Evolutionary conservation across 2,113 vertebrate species (phyloP).

Genomic region (Bambusicola thoracicus): DNA sequence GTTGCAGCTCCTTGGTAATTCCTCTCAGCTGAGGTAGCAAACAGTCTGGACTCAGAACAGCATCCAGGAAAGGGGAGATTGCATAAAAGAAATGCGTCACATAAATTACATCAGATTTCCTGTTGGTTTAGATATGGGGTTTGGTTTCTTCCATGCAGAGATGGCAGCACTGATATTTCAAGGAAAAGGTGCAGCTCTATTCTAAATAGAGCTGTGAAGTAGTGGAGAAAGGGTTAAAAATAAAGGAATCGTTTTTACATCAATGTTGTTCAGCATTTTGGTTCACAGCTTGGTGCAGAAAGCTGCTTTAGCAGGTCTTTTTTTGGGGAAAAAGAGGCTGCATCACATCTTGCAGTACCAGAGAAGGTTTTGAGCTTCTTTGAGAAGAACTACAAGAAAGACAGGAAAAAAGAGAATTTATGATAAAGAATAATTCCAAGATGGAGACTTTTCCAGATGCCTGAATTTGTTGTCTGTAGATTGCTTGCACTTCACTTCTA

Average conservation of each 20-base stretch:
- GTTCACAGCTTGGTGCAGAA: not conserved
- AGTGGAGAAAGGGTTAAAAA: not conserved
- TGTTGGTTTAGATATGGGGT: not conserved
- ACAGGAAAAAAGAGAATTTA: not conserved
- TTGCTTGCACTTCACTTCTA: not conserved
- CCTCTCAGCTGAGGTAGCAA: not conserved
- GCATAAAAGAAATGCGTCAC: not conserved
- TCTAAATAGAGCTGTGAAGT: not conserved
- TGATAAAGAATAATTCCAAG: not conserved
- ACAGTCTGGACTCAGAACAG: not conserved
- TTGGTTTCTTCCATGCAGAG: fast-evolving
- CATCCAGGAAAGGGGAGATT: not conserved
- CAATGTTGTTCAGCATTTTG: fast-evolving
- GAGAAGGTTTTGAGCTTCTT: not conserved
- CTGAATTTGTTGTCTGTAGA: not conserved
- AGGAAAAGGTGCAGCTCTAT: not conserved
- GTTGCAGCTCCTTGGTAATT: not conserved
- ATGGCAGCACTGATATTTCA: not conserved
- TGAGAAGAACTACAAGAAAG: not conserved
- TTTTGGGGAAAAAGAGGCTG: fast-evolving
- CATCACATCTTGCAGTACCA: not conserved
- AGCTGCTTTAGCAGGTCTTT: not conserved
- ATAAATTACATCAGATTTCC: not conserved
- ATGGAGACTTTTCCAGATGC: not conserved
- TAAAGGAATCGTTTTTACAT: not conserved